Evolutionary conservation across 2,888 invertebrate species (phyloP).

Genomic region (Yponomeuta cagnagella): DNA sequence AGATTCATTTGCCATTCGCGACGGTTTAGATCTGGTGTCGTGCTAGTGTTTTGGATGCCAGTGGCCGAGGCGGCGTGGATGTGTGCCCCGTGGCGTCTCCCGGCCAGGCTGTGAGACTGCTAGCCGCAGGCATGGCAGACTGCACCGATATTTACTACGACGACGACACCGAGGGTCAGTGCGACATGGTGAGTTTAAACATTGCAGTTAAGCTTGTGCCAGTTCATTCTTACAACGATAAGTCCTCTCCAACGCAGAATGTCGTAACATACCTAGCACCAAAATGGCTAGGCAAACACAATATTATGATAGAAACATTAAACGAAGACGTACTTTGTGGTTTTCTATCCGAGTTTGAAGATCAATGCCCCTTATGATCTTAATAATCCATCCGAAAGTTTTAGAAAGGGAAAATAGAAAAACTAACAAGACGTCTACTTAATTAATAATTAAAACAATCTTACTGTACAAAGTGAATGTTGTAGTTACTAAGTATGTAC

Average conservation of each 20-base stretch:
- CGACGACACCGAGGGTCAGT: slow-evolving; percentile 71
- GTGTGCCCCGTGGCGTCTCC: slow-evolving; percentile 56
- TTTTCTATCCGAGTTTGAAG: no score
- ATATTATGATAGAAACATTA: no score
- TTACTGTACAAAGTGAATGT: background rate
- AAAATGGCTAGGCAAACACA: no score
- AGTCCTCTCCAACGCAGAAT: slow-evolving; percentile 4
- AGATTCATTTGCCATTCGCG: slow-evolving; percentile 42
- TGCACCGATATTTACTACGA: slow-evolving; percentile 70
- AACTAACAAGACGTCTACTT: background rate
- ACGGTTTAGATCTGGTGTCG: slow-evolving; percentile 35
- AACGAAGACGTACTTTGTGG: no score
- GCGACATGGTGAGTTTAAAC: slow-evolving; percentile 64
- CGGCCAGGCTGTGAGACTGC: slow-evolving; percentile 50
- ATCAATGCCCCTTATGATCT: background rate
- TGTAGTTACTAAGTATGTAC: background rate
- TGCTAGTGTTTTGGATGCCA: slow-evolving; percentile 59
- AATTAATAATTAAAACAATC: background rate
- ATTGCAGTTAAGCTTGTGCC: no score
- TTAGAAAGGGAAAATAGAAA: background rate
- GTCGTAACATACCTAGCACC: no score
- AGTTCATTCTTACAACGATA: slow-evolving; percentile 10
- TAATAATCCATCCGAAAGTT: background rate
- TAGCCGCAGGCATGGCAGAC: slow-evolving; percentile 67
- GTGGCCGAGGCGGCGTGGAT: slow-evolving; percentile 64